Evolutionary conservation across 2,113 vertebrate species (phyloP), one percentile per base, ranked within the genome.

Genomic region (Rana temporaria): DNA sequence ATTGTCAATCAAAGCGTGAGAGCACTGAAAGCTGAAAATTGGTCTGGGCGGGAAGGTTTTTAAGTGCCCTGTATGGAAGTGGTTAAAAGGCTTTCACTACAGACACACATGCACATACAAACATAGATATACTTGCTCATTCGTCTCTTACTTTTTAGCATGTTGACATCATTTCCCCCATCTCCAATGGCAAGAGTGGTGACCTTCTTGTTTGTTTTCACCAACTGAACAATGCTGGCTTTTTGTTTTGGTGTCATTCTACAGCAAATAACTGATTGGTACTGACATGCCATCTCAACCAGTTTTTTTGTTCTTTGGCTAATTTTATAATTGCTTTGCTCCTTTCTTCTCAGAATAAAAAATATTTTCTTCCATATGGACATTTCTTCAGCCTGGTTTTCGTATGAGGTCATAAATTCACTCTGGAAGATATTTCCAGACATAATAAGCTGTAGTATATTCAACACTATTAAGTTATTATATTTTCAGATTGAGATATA

Each of bases 161-260:
- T 98, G 91, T 97, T 98, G 53, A 98, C 93, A 0, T 99, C 97
- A 0, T 99, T 99, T 91, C 96, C 96, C 0, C 97, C 98, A 0
- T 99, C 97, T 7, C 97, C 97, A 0, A 98, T 96, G 70, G 95
- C 94, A 91, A 99, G 85, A 0, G 96, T 97, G 87, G 95, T 83
- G 0, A 86, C 92, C 0, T 86, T 64, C 84, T 91, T 92, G 92
- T 97, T 90, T 42, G 92, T 96, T 90, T 93, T 94, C 85, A 98
- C 92, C 88, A 99, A 81, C 1, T 89, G 88, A 72, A 99, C 93
- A 0, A 98, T 85, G 59, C 93, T 85, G 0, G 97, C 95, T 85
- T 98, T 99, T 93, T 99, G 98, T 79, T 93, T 94, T 34, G 98
- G 97, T 0, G 96, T 99, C 32, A 97, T 95, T 1, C 96, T 93